Percentiles rank a stretch among this genome's conserved stretches.
phyloP scores from a whole-genome alignment of 2,797 vertebrate species.

The Phrynocephalus vlangalii region DNA sequence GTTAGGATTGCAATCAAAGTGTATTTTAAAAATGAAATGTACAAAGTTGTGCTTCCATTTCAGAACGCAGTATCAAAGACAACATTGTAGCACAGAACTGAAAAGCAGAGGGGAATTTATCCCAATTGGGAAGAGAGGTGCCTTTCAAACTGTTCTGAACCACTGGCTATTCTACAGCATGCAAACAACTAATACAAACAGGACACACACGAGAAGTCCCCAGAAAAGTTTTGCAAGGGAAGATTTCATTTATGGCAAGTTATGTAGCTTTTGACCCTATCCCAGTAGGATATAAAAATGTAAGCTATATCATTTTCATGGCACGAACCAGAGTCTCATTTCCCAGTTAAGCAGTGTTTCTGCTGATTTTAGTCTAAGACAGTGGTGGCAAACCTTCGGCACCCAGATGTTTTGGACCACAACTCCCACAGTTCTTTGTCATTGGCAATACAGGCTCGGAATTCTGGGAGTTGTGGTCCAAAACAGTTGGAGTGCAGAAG shows the following conservation, averaged over 20 bases:
- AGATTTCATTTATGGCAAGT: constrained; percentile 4
- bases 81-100: not conserved
- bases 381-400: too few species aligned
- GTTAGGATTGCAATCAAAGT: not conserved
- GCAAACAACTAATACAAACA: constrained; percentile 59
- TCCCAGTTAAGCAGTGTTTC: not conserved
- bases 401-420: too few species aligned
- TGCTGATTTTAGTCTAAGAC: constrained; percentile 13
- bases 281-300: constrained; percentile 32
- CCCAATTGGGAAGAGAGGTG: not conserved
- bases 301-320: constrained; percentile 19
- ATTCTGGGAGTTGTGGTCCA: too few species aligned
- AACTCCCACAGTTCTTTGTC: too few species aligned
- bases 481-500: too few species aligned
- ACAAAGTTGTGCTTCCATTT: not conserved
- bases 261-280: constrained; percentile 59
- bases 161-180: constrained; percentile 24
- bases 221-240: constrained; percentile 58
- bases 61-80: not conserved
- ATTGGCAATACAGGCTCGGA: too few species aligned
- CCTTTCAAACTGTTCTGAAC: not conserved
- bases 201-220: constrained; percentile 43
- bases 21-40: not conserved
- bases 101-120: not conserved
- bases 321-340: constrained; percentile 22